These are phyloP conservation scores for Portunus trituberculatus DNA, from an alignment of 1,140 invertebrate species.

Conservation along the genomic window DNA sequence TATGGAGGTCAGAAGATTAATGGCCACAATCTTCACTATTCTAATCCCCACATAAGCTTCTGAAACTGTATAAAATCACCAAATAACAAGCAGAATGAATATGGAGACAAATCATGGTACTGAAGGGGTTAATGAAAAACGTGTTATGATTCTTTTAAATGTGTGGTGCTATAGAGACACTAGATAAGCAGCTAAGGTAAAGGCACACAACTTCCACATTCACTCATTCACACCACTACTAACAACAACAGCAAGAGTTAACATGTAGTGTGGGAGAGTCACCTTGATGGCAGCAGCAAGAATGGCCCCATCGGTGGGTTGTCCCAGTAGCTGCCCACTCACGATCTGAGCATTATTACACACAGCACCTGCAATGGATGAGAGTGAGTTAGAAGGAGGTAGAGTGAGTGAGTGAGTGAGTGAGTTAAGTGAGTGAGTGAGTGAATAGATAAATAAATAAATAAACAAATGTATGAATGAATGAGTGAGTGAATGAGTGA, in stretches of 20 bases:
- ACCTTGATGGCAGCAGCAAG: conserved; percentile 94
- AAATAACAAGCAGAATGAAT: no score
- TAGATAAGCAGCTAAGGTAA: no score
- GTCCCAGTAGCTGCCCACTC: conserved; percentile 90
- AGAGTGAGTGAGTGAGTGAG: background rate
- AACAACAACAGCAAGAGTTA: background rate
- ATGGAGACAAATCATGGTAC: no score
- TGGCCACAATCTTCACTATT: no score
- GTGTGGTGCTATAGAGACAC: no score
- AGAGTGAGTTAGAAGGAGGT: no score
- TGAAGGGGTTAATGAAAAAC: no score
- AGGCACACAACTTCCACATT: background rate
- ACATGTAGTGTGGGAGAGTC: background rate
- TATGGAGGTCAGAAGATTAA: no score
- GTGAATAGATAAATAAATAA: background rate
- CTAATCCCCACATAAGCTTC: no score
- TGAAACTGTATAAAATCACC: no score
- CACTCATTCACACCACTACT: background rate
- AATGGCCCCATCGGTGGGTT: conserved; percentile 98
- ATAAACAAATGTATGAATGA: background rate
- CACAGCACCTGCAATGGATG: conserved; percentile 87
- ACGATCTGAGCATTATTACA: conserved; percentile 98
- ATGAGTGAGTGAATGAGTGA: background rate
- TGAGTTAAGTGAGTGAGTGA: background rate
- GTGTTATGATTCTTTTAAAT: no score